phyloP scores from a whole-genome alignment of 2,888 invertebrate species.

The Eilema griseolum region DNA sequence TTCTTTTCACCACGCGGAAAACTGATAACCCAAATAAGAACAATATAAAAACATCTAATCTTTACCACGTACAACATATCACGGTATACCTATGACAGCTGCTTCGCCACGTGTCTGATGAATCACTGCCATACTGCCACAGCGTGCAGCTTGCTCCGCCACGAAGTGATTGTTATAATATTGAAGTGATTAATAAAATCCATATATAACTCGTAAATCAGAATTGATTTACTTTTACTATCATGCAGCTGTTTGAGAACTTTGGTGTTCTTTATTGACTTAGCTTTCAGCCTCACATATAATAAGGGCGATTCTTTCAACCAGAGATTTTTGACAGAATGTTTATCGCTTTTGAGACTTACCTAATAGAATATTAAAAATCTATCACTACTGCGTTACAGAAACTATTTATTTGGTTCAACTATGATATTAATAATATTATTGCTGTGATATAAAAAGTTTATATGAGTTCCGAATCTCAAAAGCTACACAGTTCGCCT shows the following conservation, averaged over 20 bases:
- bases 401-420: too few relatives aligned
- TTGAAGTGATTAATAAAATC: background rate
- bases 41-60: background rate
- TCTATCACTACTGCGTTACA: too few relatives aligned
- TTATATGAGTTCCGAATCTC: too few relatives aligned
- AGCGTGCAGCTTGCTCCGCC: background rate
- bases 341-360: too few relatives aligned
- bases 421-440: too few relatives aligned
- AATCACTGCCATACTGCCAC: background rate
- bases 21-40: background rate
- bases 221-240: background rate
- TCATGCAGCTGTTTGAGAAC: conserved; percentile 2
- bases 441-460: too few relatives aligned
- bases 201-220: background rate
- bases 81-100: background rate
- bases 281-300: too few relatives aligned
- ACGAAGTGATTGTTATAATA: background rate
- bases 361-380: too few relatives aligned
- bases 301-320: too few relatives aligned
- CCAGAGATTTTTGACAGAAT: too few relatives aligned
- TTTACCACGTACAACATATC: background rate
- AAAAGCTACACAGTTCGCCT: too few relatives aligned
- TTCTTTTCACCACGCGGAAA: too few relatives aligned
- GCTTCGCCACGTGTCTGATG: background rate
- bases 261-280: background rate